Percentiles rank a stretch among this genome's conserved stretches.
Evolutionary conservation across 2,888 invertebrate genomes (phyloP).

Genomic region (Caenorhabditis wallacei): DNA sequence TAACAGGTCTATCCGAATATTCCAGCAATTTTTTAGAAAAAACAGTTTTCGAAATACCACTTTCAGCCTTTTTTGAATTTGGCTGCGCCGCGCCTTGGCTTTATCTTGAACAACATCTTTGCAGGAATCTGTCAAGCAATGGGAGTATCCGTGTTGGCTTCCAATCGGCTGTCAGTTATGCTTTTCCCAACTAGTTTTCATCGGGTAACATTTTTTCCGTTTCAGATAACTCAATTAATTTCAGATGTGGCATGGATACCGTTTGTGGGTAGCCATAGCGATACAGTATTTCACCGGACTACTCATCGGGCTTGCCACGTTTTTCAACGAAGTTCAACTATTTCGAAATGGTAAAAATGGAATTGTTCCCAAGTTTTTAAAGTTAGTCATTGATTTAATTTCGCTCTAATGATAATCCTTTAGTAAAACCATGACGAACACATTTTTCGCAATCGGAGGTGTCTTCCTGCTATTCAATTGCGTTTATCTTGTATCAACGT

Average conservation of each 20-base stretch:
- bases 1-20: no score
- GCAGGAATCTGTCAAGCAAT: slow-evolving; percentile 63
- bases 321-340: slow-evolving; percentile 44
- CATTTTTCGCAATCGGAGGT: slow-evolving; percentile 54
- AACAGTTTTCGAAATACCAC: background rate
- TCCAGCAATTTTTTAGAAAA: no score
- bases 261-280: slow-evolving; percentile 38
- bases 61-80: slow-evolving; percentile 6
- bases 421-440: slow-evolving; percentile 45
- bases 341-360: slow-evolving; percentile 41
- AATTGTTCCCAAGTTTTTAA: slow-evolving; percentile 55
- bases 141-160: slow-evolving; percentile 50
- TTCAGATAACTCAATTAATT: background rate
- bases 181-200: slow-evolving; percentile 52
- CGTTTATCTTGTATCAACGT: slow-evolving; percentile 28
- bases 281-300: slow-evolving; percentile 54
- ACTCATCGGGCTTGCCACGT: slow-evolving; percentile 24
- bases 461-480: slow-evolving; percentile 40
- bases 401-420: background rate
- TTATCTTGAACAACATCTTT: no score
- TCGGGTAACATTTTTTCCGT: slow-evolving; percentile 12
- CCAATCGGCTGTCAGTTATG: slow-evolving; percentile 58
- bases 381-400: slow-evolving; percentile 19
- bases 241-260: slow-evolving; percentile 49
- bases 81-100: no score